Conservation (phyloP, 1,140 invertebrate genomes). For the Chrysoperla carnea region DNA sequence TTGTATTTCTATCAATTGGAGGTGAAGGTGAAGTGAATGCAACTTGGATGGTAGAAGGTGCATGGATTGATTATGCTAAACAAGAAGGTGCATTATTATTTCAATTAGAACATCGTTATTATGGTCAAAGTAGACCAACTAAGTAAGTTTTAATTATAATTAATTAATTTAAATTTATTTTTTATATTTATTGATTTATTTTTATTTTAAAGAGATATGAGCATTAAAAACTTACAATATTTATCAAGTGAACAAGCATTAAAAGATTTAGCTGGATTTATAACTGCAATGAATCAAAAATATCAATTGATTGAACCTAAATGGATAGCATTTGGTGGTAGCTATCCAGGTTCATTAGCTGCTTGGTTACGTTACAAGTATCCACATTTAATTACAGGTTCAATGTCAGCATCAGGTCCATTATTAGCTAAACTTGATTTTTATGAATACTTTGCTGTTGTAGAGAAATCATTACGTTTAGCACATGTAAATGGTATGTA, state of each 20-base stretch:
- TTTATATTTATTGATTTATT: conserved; percentile 2
- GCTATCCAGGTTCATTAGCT: conserved; percentile 78
- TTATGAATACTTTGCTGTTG: conserved; percentile 58
- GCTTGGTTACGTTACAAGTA: conserved; percentile 84
- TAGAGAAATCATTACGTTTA: conserved; percentile 39
- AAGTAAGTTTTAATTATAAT: conserved; percentile 25
- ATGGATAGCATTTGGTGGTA: conserved; percentile 87
- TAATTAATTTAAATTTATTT: conserved; percentile 3
- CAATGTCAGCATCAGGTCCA: conserved; percentile 79
- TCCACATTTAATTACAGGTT: conserved; percentile 68
- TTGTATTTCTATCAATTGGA: conserved; percentile 77
- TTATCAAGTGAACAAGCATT: conserved; percentile 75
- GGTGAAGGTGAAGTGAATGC: conserved; percentile 52
- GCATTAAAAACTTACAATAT: conserved; percentile 57
- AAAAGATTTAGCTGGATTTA: conserved; percentile 72
- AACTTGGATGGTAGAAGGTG: conserved; percentile 69
- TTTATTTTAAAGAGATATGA: conserved; percentile 38
- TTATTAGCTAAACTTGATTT: conserved; percentile 73
- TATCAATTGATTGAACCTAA: conserved; percentile 49
- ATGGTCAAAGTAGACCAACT: conserved; percentile 84
- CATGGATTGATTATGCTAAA: conserved; percentile 71
- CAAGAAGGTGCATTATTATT: conserved; percentile 67
- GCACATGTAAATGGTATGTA: too few species aligned
- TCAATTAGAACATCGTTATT: conserved; percentile 81
- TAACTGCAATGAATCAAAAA: conserved; percentile 42